Conservation (phyloP, 2,113 vertebrate genomes). For the Sturnus vulgaris region DNA sequence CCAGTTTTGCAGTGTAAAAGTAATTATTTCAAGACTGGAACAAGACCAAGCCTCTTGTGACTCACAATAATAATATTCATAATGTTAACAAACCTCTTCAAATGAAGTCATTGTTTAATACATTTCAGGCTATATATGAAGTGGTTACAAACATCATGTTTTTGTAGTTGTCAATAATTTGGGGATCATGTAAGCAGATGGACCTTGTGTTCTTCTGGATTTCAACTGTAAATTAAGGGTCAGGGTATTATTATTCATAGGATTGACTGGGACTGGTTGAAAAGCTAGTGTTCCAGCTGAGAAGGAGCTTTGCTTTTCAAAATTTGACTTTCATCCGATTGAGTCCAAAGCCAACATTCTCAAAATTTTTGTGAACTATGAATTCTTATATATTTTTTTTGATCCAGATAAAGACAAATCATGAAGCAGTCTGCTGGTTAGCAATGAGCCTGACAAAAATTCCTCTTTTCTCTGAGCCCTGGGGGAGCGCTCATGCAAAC, state of each 20-base stretch:
- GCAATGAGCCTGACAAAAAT: background rate
- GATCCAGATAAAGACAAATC: background rate
- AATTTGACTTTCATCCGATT: background rate
- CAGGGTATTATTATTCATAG: background rate
- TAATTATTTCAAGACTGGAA: constrained; percentile 32
- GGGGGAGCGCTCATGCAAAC: background rate
- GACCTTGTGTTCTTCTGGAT: background rate
- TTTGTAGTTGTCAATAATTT: constrained; percentile 12
- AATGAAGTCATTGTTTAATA: constrained; percentile 45
- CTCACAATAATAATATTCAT: constrained; percentile 38
- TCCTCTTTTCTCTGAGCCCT: background rate
- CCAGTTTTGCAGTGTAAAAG: constrained; percentile 13
- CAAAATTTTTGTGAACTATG: background rate
- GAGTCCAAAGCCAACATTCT: background rate
- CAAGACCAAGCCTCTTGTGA: constrained; percentile 32
- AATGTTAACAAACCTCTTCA: constrained; percentile 42
- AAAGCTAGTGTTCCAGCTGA: background rate
- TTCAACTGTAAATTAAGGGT: background rate
- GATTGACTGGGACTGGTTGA: background rate
- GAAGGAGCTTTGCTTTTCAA: background rate
- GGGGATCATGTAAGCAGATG: background rate
- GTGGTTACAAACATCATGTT: background rate
- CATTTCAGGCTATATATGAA: background rate
- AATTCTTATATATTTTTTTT: background rate
- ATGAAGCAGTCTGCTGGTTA: background rate